Evolutionary conservation across 2,888 invertebrate species (phyloP).

Genomic region (Smittia sp.): DNA sequence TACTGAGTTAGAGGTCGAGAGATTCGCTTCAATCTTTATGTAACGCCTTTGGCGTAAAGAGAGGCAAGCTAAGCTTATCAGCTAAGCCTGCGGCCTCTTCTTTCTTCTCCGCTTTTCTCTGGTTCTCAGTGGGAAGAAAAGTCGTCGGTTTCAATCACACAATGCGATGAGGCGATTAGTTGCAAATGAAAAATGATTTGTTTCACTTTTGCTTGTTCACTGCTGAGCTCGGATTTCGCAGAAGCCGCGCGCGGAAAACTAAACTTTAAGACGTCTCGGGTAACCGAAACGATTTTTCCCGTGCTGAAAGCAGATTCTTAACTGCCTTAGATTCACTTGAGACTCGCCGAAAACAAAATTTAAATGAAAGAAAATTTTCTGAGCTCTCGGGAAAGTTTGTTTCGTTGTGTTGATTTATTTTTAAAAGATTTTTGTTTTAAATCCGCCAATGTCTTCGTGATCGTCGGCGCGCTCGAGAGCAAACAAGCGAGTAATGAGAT

Average conservation of each 20-base stretch:
- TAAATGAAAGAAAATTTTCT: slow-evolving; percentile 8
- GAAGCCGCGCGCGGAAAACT: background rate
- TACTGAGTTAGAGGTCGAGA: background rate
- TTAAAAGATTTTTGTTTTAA: background rate
- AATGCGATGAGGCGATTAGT: background rate
- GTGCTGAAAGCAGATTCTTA: slow-evolving; percentile 9
- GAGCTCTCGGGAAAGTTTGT: slow-evolving; percentile 15
- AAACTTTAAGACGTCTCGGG: background rate
- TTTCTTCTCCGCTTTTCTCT: background rate
- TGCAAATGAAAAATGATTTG: background rate
- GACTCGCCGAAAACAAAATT: slow-evolving; percentile 8
- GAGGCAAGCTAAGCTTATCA: background rate
- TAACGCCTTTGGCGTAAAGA: background rate
- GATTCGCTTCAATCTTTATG: background rate
- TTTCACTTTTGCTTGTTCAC: background rate
- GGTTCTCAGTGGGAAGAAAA: background rate
- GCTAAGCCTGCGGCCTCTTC: background rate
- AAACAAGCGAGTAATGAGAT: background rate
- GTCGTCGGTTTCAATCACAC: background rate
- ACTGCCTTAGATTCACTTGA: slow-evolving; percentile 5
- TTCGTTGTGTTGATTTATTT: too few species aligned
- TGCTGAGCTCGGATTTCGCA: background rate
- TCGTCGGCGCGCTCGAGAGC: background rate
- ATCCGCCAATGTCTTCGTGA: slow-evolving; percentile 3
- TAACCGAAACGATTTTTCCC: background rate